These are phyloP conservation scores for Mirounga angustirostris DNA, from an alignment of 2,113 vertebrate species.

Conservation along the genomic window DNA sequence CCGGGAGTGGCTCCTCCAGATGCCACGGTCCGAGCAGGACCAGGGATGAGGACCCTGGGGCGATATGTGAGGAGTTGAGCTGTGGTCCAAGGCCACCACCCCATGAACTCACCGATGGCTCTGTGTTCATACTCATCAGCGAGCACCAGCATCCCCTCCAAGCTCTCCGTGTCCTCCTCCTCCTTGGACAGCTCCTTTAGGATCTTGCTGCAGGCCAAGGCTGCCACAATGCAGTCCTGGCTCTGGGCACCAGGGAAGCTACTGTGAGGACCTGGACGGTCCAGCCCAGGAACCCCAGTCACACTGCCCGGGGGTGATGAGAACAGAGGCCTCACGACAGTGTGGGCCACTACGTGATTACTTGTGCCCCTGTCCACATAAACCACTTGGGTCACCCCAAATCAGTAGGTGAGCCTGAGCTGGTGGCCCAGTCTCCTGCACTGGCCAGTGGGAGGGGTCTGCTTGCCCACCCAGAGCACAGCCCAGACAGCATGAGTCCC, in stretches of 20 bases:
- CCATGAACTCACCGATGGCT: constrained; percentile 90
- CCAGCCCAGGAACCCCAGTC: accelerated
- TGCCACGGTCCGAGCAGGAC: accelerated
- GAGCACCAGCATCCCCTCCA: constrained; percentile 90
- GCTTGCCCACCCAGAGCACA: too few relatives aligned
- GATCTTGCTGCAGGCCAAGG: constrained; percentile 95
- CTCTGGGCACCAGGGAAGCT: constrained; percentile 78
- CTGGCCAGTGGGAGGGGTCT: neutral
- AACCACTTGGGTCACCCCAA: too few relatives aligned
- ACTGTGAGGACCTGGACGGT: neutral
- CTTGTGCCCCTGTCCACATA: accelerated
- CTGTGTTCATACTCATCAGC: constrained; percentile 92
- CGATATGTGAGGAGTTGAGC: accelerated
- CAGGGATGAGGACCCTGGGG: neutral
- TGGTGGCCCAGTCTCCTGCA: accelerated
- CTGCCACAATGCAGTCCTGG: constrained; percentile 92
- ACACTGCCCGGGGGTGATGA: accelerated
- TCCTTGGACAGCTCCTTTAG: constrained; percentile 94
- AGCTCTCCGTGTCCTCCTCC: constrained; percentile 90
- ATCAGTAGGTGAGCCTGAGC: accelerated
- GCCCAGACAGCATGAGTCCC: accelerated
- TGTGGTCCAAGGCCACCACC: accelerated
- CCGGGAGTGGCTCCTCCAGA: accelerated
- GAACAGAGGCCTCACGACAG: neutral
- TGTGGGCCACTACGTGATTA: accelerated